Conservation (phyloP, 1,140 invertebrate species). For the Bombus haemorrhoidalis region DNA sequence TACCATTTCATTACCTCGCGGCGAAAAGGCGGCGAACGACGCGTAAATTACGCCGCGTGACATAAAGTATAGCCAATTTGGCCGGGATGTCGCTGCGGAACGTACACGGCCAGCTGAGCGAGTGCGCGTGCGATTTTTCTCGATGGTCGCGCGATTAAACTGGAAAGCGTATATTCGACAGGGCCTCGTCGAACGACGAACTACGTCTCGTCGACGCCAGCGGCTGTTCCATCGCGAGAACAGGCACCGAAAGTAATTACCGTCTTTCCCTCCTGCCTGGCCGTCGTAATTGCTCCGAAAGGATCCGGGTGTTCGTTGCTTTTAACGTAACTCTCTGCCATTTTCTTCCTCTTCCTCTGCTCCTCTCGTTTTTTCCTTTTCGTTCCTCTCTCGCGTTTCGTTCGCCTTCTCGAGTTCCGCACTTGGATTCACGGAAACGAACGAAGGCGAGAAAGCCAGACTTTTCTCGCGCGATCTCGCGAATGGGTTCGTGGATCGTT, state of each 20-base stretch:
- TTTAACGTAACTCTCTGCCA: neutral
- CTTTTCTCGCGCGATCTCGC: slow-evolving; percentile 12
- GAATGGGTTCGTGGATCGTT: slow-evolving; percentile 24
- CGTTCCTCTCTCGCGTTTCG: too few species aligned
- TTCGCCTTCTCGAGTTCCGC: neutral
- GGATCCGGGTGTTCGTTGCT: neutral
- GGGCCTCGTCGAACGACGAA: slow-evolving; percentile 13
- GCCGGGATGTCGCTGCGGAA: neutral
- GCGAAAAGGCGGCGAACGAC: slow-evolving; percentile 60
- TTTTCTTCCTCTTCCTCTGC: slow-evolving; percentile 32
- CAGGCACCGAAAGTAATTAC: slow-evolving; percentile 63
- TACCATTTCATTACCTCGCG: slow-evolving; percentile 67
- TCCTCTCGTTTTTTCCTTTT: neutral
- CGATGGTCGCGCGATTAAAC: neutral
- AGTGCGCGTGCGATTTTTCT: slow-evolving; percentile 30
- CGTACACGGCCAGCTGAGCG: neutral
- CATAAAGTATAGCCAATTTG: slow-evolving; percentile 68
- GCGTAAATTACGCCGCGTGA: slow-evolving; percentile 66
- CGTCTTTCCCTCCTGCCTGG: neutral
- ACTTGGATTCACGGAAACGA: neutral
- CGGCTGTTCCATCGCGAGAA: slow-evolving; percentile 21
- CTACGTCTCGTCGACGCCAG: slow-evolving; percentile 15
- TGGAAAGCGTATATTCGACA: neutral
- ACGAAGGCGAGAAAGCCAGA: neutral
- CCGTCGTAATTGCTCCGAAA: slow-evolving; percentile 44